Conservation (phyloP, 2,888 invertebrate species). For the Norana najaformis region DNA sequence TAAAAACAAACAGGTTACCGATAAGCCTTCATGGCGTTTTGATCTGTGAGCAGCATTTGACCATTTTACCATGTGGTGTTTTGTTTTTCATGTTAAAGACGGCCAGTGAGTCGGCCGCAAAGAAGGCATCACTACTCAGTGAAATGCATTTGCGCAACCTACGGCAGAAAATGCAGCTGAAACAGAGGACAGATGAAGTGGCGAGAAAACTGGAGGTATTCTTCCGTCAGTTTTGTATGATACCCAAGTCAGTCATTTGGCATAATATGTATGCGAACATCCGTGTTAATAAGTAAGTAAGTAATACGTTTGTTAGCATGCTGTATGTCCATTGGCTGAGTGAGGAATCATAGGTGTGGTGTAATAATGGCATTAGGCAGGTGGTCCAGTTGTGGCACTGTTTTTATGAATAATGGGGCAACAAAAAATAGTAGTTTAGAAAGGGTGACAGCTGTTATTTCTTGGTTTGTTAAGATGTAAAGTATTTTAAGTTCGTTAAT, state of each 20-base stretch:
- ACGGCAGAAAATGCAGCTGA: conserved; percentile 73
- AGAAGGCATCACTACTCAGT: conserved; percentile 85
- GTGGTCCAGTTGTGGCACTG: too few species aligned
- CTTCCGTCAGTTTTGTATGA: not conserved
- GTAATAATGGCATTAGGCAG: too few species aligned
- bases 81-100: conserved; percentile 42
- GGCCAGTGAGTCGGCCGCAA: conserved; percentile 64
- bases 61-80: not conserved
- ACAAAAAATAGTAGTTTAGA: too few species aligned
- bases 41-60: not conserved
- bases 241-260: not conserved
- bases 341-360: too few species aligned
- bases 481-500: too few species aligned
- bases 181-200: conserved; percentile 94
- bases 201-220: conserved; percentile 82
- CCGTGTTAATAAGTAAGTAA: too few species aligned
- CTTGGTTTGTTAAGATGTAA: too few species aligned
- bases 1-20: not conserved
- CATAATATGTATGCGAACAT: not conserved
- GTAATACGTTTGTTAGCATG: too few species aligned
- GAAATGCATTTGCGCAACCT: conserved; percentile 87
- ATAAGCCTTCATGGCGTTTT: not conserved
- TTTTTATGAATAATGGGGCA: too few species aligned
- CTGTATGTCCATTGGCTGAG: too few species aligned
- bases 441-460: too few species aligned